These are phyloP conservation scores for Eulemur rubriventer DNA, from an alignment of 2,797 vertebrate genomes.

Conservation along the genomic window DNA sequence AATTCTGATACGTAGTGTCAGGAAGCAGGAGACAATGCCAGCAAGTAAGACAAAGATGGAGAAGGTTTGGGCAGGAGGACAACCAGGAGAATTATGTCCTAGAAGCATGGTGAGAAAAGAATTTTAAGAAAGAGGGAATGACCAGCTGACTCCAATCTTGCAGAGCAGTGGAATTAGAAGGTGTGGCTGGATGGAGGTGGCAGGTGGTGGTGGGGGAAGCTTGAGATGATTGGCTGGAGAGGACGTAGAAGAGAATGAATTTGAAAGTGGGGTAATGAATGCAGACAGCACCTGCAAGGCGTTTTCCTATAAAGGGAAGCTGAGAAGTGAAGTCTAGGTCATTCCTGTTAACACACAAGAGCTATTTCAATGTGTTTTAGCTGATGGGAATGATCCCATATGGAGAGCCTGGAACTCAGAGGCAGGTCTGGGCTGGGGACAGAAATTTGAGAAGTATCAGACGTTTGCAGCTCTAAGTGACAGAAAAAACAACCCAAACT, in stretches of 20 bases:
- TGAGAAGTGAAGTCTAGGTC: neutral
- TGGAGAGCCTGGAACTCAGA: neutral
- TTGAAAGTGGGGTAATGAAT: neutral
- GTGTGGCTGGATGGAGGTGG: neutral
- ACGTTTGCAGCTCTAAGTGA: neutral
- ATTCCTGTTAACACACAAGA: neutral
- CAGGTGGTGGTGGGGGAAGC: neutral
- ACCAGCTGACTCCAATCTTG: neutral
- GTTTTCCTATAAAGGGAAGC: neutral
- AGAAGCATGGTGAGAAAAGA: neutral
- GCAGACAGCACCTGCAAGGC: neutral
- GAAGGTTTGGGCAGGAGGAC: neutral
- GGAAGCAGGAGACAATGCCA: neutral
- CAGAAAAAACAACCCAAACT: neutral
- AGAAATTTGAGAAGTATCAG: neutral
- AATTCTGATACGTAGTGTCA: neutral
- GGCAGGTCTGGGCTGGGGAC: neutral
- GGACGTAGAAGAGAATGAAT: neutral
- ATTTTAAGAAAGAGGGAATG: neutral
- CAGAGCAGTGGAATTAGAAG: neutral
- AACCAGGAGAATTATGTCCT: neutral
- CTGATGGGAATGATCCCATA: neutral
- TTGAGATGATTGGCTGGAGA: neutral
- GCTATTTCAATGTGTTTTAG: neutral
- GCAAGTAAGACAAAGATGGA: neutral